Conservation (phyloP, 1,140 invertebrate species). For the Bombus fervidus region DNA sequence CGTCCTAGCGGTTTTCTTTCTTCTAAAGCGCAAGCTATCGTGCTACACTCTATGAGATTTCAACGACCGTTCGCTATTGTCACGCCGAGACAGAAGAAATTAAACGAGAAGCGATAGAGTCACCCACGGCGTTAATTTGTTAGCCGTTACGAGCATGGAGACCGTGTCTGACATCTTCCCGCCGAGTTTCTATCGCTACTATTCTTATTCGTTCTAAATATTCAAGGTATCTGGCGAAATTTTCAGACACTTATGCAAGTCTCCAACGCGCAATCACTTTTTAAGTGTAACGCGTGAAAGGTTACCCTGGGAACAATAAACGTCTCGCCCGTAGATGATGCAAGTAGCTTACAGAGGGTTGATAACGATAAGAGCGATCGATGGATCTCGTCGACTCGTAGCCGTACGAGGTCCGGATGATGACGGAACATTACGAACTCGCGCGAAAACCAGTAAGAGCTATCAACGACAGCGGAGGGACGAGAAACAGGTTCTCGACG, state of each 20-base stretch:
- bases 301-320: not conserved
- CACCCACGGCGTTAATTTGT: too few species aligned
- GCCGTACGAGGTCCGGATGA: slow-evolving; percentile 28
- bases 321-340: too few species aligned
- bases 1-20: not conserved
- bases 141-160: too few species aligned
- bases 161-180: too few species aligned
- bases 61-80: not conserved
- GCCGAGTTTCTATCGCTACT: too few species aligned
- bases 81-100: not conserved
- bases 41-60: not conserved
- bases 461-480: slow-evolving; percentile 32
- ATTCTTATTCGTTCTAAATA: not conserved
- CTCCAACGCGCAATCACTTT: too few species aligned
- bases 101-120: not conserved
- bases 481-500: slow-evolving; percentile 49
- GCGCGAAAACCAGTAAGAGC: slow-evolving; percentile 56
- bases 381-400: slow-evolving; percentile 12
- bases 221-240: not conserved
- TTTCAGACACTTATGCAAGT: not conserved
- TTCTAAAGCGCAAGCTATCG: not conserved
- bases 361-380: not conserved
- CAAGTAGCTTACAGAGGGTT: too few species aligned
- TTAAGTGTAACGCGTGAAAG: too few species aligned
- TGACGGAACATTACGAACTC: slow-evolving; percentile 57